Base-by-base conservation (phyloP, 2,888 invertebrate species). In the Adineta ricciae region DNA sequence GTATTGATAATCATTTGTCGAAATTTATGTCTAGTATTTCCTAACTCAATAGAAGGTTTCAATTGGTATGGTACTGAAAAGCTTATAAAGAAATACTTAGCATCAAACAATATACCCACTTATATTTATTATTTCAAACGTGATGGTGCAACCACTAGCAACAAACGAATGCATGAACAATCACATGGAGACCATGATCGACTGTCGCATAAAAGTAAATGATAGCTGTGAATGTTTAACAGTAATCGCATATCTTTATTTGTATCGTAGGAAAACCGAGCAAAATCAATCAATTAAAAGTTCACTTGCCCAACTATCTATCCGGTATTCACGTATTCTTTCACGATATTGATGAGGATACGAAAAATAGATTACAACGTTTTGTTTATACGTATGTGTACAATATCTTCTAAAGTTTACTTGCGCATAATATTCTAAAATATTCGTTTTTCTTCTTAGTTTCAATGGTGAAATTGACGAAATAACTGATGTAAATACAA, bases 11-110 rank as follows among this genome's bases (percentile, higher is more conserved):
- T 16, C 19, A n/a, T 1, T 24, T 38, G 16, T 1, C 41, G 24
- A 8, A 21, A n/a, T n/a, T 1, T 2, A 24, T 8, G 32, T 41
- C n/a, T 9, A 11, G 3, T 1, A 36, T 36, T 64, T 19, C 2
- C n/a, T 41, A n/a, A n/a, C 8, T 41, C 11, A 21, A 24, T 11
- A 38, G 8, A 78, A 78, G 88, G 88, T 19, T 90, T 90, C 87
- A 90, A 90, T 88, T 91, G 91, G 91, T 91, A 91, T 86, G 90
- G 90, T 32, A 90, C 89, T 19, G 90, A 91, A 86, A 86, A 90
- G 86, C 88, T 90, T 49, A 88, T 91, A 36, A 88, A 89, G 72
- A 90, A 90, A 87, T 87, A 88, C 84, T 88, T 91, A n/a, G 87
- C 89, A 14, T 87, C 88, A 0, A 88, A 87, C 73, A 89, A 89